Conservation (phyloP, 2,113 vertebrate genomes). For the Hydrolagus affinis region DNA sequence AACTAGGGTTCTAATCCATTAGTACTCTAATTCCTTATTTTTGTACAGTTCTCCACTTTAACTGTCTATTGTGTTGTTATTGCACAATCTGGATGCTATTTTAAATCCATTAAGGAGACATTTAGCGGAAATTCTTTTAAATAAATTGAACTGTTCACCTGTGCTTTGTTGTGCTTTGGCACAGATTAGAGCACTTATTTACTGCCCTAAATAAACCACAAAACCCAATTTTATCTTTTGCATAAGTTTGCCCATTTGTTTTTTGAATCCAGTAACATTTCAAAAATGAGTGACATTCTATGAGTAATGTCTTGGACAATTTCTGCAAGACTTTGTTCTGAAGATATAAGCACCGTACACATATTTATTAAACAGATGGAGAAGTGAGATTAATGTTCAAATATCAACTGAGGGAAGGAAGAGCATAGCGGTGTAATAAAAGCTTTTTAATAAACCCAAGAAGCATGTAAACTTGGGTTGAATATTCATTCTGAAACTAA, state of each 20-base stretch:
- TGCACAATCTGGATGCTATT: not conserved
- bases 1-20: too few species aligned
- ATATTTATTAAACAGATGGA: not conserved
- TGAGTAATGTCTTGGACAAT: not conserved
- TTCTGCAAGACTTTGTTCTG: too few species aligned
- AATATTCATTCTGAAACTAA: conserved; percentile 28
- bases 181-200: not conserved
- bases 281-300: not conserved
- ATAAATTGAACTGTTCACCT: too few species aligned
- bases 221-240: not conserved
- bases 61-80: not conserved
- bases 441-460: conserved; percentile 4
- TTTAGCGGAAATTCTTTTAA: not conserved
- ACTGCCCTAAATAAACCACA: not conserved
- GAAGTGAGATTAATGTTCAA: not conserved
- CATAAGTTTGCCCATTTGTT: not conserved
- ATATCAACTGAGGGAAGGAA: not conserved
- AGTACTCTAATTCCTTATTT: too few species aligned
- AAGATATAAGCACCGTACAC: too few species aligned
- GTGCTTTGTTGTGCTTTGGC: not conserved
- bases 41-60: too few species aligned
- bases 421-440: not conserved
- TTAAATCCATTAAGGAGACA: not conserved
- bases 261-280: not conserved
- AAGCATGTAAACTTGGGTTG: not conserved